Evolutionary conservation across 2,113 vertebrate genomes (phyloP).

Genomic region (Pteruthius melanotis): DNA sequence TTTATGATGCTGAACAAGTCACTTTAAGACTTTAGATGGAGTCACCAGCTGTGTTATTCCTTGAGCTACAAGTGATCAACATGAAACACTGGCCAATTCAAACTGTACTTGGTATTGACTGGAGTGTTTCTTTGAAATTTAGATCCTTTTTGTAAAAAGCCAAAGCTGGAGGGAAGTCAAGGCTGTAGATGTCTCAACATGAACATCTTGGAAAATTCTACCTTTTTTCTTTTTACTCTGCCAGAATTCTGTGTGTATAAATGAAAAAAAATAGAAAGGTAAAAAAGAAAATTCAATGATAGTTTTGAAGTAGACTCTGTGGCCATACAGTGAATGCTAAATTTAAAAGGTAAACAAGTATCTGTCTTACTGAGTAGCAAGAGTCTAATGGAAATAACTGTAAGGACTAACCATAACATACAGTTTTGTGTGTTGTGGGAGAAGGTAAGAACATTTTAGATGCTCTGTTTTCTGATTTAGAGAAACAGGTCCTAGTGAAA

Average conservation of each 20-base stretch:
- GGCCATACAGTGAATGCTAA: not conserved
- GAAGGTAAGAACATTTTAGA: not conserved
- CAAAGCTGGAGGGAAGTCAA: not conserved
- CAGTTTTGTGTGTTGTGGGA: not conserved
- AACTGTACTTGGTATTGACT: not conserved
- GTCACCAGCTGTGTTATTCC: not conserved
- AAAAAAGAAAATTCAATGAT: not conserved
- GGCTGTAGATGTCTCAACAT: not conserved
- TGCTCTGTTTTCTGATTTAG: not conserved
- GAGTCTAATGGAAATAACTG: not conserved
- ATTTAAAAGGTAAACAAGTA: not conserved
- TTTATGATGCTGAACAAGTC: not conserved
- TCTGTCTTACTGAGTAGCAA: not conserved
- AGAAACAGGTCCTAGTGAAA: not conserved
- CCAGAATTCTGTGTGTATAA: not conserved
- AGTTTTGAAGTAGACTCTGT: not conserved
- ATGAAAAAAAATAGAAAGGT: not conserved
- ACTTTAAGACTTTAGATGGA: not conserved
- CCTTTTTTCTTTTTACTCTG: not conserved
- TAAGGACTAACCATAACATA: not conserved
- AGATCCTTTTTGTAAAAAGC: not conserved
- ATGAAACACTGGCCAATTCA: not conserved
- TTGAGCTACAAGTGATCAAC: not conserved
- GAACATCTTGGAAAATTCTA: not conserved
- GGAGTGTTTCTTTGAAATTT: not conserved